A percentile compares a stretch with the other conserved stretches of the same genome.
Conservation (phyloP, 2,888 invertebrate species). For the Aradus depressus region DNA sequence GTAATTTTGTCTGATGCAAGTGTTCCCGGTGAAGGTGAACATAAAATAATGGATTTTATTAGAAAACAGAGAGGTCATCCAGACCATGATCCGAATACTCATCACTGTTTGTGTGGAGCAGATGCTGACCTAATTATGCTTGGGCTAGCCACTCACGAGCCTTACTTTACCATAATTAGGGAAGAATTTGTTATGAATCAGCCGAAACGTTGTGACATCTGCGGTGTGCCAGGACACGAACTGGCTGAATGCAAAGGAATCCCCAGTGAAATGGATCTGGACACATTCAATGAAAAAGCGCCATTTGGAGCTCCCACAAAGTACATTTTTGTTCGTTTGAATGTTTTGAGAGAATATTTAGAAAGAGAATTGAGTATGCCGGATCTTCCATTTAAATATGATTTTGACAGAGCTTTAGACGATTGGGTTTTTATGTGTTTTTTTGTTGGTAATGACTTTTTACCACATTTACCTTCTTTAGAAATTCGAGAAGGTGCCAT, state of each 20-base stretch:
- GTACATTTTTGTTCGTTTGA: slow-evolving; percentile 88
- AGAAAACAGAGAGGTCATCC: slow-evolving; percentile 90
- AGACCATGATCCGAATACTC: slow-evolving; percentile 94
- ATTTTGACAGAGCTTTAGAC: slow-evolving; percentile 89
- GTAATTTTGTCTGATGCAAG: slow-evolving; percentile 98
- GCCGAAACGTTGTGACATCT: slow-evolving; percentile 89
- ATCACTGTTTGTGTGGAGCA: slow-evolving; percentile 94
- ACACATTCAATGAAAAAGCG: slow-evolving; percentile 36
- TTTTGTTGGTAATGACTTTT: slow-evolving; percentile 97
- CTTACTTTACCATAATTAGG: slow-evolving; percentile 95
- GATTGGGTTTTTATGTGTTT: slow-evolving; percentile 99
- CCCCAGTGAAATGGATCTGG: slow-evolving; percentile 14
- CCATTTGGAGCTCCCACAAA: slow-evolving; percentile 60
- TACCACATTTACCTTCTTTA: slow-evolving; percentile 93
- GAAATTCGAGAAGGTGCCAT: slow-evolving; percentile 96
- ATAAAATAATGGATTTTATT: slow-evolving; percentile 99
- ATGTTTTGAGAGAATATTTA: slow-evolving; percentile 85
- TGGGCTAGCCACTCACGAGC: slow-evolving; percentile 96
- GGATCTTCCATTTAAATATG: slow-evolving; percentile 83
- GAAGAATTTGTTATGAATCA: slow-evolving; percentile 98
- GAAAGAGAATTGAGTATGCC: slow-evolving; percentile 82
- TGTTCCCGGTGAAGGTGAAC: slow-evolving; percentile 96
- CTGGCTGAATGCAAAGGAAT: slow-evolving; percentile 81
- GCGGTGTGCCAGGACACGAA: slow-evolving; percentile 71
- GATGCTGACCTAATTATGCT: slow-evolving; percentile 98